Evolutionary conservation across 2,113 vertebrate genomes (phyloP), one percentile per base, ranked within the genome.

Genomic region (Glaucomys volans): DNA sequence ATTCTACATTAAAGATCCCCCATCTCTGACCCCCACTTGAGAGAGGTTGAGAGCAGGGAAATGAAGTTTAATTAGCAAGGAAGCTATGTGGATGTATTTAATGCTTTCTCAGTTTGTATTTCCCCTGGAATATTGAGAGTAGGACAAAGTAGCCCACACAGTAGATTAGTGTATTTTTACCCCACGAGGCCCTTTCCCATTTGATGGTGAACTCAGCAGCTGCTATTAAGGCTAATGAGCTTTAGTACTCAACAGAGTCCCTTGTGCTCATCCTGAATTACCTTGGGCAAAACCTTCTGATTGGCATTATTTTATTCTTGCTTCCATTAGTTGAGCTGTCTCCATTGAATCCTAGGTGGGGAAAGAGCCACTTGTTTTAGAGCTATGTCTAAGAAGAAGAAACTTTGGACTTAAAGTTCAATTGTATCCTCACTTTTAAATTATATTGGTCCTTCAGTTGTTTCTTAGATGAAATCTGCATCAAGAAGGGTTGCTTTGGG

Each of bases 171-270:
- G 35, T 66, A 76, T 93, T 96, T 86, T 76, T 85, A 47, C 76
- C 92, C 77, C 17, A 16, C 13, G 85, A 84, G 77, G 59, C 72
- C 32, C 20, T 87, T 97, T 95, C 50, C 37, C 8, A 0, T 88
- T 97, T 94, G 66, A 67, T 59, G 94, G 47, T 76, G 74, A 91
- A 80, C 57, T 91, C 75, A 79, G 40, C 52, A 95, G 94, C 75
- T 89, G 72, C 90, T 94, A 62, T 96, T 95, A 96, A 90, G 95
- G 87, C 44, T 90, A 95, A 95, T 88, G 87, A 94, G 47, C 75
- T 87, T 95, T 66, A 80, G 87, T 62, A 79, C 37, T 92, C 42
- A 92, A 64, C 77, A 91, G 83, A 52, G 87, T 81, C 59, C 81
- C 95, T 87, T 87, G 83, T 88, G 79, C 72, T 93, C 54, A 66